Evolutionary conservation across 2,113 vertebrate genomes (phyloP), one percentile per base, ranked within the genome.

Genomic region (Daphoenositta chrysoptera): DNA sequence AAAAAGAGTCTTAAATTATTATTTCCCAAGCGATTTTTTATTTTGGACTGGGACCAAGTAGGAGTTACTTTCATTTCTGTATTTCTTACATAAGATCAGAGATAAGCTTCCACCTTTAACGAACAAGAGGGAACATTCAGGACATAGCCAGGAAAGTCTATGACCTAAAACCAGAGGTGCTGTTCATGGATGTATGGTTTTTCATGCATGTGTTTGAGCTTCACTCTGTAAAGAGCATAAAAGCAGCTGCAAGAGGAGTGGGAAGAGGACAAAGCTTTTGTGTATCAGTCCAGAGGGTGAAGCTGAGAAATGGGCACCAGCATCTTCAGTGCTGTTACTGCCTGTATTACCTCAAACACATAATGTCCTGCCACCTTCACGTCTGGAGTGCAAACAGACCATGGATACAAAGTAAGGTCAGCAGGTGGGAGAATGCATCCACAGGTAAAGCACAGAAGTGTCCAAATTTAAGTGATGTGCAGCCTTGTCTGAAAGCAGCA

Each of bases 401-500:
- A 30, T 5, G 35, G 47, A 24, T 27, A 58, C 4, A 39, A 63
- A 70, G 35, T 7, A 12, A 66, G 7, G 30, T 58, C 12, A 33
- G 42, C 30, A 35, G 47, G 26, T 66, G 7, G 28, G 10, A 76
- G 11, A 86, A 64, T 24, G 47, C 28, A 86, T 37, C 31, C 35
- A 37, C 11, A n/a, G 20, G 12, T 58, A 61, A 69, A 47, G 18
- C 53, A 71, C 13, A 61, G 14, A 51, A 44, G 9, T 28, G 26
- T 18, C 27, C 0, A 0, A 87, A 48, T n/a, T 6, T 31, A 68
- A 81, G 31, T 31, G n/a, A 50, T 51, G 30, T 22, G 40, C 42
- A 75, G 44, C 33, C 40, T 89, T 51, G 26, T 60, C 31, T 85
- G 44, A 79, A 71, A 84, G 26, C 1, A 87, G 40, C 6, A 0